Evolutionary conservation across 2,888 invertebrate genomes (phyloP).

Genomic region (Drosophila subsilvestris): DNA sequence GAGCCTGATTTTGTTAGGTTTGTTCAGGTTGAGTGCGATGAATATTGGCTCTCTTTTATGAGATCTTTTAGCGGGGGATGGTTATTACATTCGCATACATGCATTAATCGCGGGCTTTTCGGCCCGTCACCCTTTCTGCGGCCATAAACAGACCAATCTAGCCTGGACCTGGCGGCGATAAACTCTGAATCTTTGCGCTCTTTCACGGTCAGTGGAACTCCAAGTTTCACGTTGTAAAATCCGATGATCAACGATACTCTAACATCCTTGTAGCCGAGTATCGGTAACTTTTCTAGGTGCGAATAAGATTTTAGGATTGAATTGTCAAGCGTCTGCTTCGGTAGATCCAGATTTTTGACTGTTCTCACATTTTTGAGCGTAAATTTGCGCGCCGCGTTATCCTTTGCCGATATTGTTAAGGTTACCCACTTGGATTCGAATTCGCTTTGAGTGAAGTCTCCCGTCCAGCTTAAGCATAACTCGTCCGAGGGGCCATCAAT

Average conservation of each 20-base stretch:
- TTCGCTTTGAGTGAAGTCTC: not conserved
- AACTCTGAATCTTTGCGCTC: not conserved
- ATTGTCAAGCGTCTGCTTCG: no score
- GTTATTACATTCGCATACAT: no score
- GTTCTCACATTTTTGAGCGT: not conserved
- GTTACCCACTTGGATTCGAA: not conserved
- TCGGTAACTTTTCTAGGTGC: no score
- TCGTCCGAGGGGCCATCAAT: not conserved
- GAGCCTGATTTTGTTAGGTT: not conserved
- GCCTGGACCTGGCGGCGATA: no score
- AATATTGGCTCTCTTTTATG: conserved; percentile 1
- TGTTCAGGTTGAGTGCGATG: not conserved
- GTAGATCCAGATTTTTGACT: no score
- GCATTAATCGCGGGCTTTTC: no score
- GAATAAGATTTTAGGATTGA: no score
- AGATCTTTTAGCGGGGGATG: no score
- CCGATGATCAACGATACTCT: not conserved
- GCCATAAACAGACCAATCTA: no score
- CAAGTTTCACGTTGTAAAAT: not conserved
- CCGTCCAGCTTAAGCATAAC: not conserved
- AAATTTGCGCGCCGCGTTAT: not conserved
- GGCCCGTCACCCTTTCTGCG: no score
- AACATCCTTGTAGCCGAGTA: not conserved
- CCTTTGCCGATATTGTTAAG: not conserved
- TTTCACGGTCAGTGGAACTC: not conserved